A percentile compares a stretch with the other conserved stretches of the same genome.
These are phyloP conservation scores for Drosophila ohnishii DNA, from an alignment of 1,140 invertebrate species.

Conservation along the genomic window DNA sequence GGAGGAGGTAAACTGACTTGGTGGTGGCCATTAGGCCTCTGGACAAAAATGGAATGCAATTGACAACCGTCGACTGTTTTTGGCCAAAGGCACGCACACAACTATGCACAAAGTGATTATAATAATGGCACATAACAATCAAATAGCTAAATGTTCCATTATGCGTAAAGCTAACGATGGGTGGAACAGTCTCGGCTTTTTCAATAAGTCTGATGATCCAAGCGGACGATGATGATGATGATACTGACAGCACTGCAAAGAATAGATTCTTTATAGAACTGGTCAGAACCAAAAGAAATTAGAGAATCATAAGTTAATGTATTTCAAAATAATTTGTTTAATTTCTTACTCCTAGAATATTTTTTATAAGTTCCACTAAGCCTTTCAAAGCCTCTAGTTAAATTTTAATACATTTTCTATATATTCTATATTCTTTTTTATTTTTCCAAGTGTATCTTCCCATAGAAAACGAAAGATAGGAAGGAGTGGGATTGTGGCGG, in stretches of 20 bases:
- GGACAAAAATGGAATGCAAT: slow-evolving; percentile 61
- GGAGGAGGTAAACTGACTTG: neutral
- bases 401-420: neutral
- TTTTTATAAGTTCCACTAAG: no score
- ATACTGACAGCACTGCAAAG: slow-evolving; percentile 3
- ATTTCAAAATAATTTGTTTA: no score
- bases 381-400: neutral
- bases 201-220: slow-evolving; percentile 22
- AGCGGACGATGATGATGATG: slow-evolving; percentile 23
- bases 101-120: slow-evolving; percentile 51
- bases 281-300: no score
- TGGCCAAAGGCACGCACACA: slow-evolving; percentile 55
- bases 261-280: no score
- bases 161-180: slow-evolving; percentile 42
- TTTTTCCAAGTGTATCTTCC: neutral
- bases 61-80: slow-evolving; percentile 52
- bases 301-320: no score
- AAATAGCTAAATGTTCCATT: slow-evolving; percentile 67
- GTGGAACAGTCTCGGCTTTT: slow-evolving; percentile 5
- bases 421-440: neutral
- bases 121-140: slow-evolving; percentile 48
- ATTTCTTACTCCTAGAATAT: no score
- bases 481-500: neutral
- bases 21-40: slow-evolving; percentile 49
- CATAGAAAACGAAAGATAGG: slow-evolving; percentile 12